phyloP scores from a whole-genome alignment of 2,888 invertebrate species.

The Hemicrepidius hirtus region DNA sequence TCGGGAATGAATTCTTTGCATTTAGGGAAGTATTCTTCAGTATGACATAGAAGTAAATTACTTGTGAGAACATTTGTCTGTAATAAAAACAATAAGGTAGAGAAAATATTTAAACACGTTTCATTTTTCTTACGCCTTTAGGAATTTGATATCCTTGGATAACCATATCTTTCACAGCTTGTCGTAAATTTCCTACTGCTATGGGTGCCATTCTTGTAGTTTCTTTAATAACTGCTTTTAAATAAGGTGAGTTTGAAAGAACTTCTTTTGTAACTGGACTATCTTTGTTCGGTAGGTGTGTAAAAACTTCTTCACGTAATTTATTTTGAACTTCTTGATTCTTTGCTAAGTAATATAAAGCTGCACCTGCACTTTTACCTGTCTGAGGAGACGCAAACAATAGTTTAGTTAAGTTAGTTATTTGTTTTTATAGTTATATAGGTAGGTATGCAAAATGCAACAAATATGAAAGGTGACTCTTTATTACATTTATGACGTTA shows the following conservation, averaged over 20 bases:
- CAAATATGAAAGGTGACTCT: no score
- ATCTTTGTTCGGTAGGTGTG: slow-evolving; percentile 61
- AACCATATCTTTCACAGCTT: slow-evolving; percentile 64
- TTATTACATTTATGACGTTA: no score
- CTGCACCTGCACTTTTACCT: slow-evolving; percentile 70
- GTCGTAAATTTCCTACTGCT: slow-evolving; percentile 60
- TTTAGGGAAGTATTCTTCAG: slow-evolving; percentile 51
- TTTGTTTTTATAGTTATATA: background rate
- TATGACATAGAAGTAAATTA: slow-evolving; percentile 16
- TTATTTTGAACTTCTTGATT: slow-evolving; percentile 70
- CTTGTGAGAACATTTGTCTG: slow-evolving; percentile 16
- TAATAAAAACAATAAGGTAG: background rate
- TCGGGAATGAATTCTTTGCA: slow-evolving; percentile 64
- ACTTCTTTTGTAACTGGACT: slow-evolving; percentile 67
- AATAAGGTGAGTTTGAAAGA: slow-evolving; percentile 71
- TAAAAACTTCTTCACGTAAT: slow-evolving; percentile 69
- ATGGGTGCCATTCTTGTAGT: slow-evolving; percentile 71
- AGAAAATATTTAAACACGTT: background rate
- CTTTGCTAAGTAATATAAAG: slow-evolving; percentile 71
- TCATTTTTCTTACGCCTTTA: slow-evolving; percentile 63
- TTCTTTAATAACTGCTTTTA: slow-evolving; percentile 81
- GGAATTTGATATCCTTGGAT: slow-evolving; percentile 69
- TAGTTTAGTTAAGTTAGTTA: background rate
- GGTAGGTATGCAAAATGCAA: no score
- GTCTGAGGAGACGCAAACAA: slow-evolving; percentile 68